phyloP scores from a whole-genome alignment of 2,888 invertebrate species.

The Hylaea fasciaria region DNA sequence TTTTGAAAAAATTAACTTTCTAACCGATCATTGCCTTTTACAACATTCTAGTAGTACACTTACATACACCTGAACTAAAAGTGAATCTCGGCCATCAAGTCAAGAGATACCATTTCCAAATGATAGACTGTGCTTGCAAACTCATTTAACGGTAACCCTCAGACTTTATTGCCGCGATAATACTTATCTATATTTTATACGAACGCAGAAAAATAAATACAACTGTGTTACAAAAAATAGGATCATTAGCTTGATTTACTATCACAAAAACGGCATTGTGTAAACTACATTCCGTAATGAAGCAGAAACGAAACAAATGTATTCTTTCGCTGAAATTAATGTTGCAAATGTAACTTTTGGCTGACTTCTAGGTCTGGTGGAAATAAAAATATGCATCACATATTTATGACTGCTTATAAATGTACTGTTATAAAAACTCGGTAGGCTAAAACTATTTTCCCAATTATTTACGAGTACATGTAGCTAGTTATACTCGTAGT shows the following conservation, averaged over 20 bases:
- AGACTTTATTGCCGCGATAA: slow-evolving; percentile 17
- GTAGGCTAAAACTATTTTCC: no score
- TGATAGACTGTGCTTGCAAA: no score
- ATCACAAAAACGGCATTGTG: slow-evolving; percentile 30
- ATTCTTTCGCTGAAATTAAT: slow-evolving; percentile 11
- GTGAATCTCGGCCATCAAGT: no score
- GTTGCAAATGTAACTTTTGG: slow-evolving; percentile 3
- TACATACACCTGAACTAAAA: no score
- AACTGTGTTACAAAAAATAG: slow-evolving; percentile 17
- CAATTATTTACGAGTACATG: no score
- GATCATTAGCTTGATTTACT: slow-evolving; percentile 32
- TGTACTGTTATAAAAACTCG: no score
- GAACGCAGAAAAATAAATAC: slow-evolving; percentile 5
- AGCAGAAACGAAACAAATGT: slow-evolving; percentile 14
- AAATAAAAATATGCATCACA: slow-evolving; percentile 9
- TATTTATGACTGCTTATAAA: background rate
- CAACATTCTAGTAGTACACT: no score
- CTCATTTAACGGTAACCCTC: slow-evolving; percentile 14
- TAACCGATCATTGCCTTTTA: no score
- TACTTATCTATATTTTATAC: slow-evolving; percentile 20
- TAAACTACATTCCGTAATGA: slow-evolving; percentile 31
- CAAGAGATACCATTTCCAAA: no score
- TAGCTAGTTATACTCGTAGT: no score
- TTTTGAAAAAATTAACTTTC: no score
- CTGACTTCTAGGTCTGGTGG: slow-evolving; percentile 12